Percentiles rank a stretch among this genome's conserved stretches.
Evolutionary conservation across 2,113 vertebrate genomes (phyloP).

Genomic region (Choloepus hoffmanni): DNA sequence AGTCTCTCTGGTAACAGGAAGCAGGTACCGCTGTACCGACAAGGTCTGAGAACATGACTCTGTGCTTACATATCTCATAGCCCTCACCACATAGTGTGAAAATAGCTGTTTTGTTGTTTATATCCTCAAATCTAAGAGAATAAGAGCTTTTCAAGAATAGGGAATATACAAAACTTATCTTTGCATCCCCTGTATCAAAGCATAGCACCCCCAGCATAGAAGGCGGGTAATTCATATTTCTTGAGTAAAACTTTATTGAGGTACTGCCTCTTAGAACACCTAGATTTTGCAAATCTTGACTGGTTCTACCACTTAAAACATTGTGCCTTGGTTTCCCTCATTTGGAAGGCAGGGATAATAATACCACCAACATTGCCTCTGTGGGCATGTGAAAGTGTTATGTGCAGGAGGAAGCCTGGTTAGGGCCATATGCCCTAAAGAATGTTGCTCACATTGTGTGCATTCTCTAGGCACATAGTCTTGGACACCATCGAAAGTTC

Average conservation of each 20-base stretch:
- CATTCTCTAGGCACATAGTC: not conserved
- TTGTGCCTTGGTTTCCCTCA: not conserved
- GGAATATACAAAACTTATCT: not conserved
- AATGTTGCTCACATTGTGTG: not conserved
- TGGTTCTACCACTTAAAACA: not conserved
- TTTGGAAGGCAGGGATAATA: not conserved
- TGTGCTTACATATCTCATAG: not conserved
- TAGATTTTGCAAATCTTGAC: not conserved
- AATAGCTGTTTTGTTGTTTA: not conserved
- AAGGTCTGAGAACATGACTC: not conserved
- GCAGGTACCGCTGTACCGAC: not conserved
- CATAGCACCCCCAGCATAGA: not conserved
- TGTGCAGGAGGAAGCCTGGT: not conserved
- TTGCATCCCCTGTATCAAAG: not conserved
- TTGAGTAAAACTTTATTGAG: not conserved
- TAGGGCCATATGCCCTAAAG: accelerated
- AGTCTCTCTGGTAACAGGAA: constrained; percentile 72
- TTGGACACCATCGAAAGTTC: not conserved
- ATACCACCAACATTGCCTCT: not conserved
- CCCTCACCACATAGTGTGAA: not conserved
- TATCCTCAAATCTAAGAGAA: not conserved
- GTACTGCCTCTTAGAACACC: not conserved
- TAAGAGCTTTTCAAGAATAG: not conserved
- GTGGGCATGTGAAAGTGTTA: accelerated
- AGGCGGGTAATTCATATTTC: not conserved